These are phyloP conservation scores for Champsocephalus esox DNA, from an alignment of 2,797 vertebrate species.

Conservation along the genomic window DNA sequence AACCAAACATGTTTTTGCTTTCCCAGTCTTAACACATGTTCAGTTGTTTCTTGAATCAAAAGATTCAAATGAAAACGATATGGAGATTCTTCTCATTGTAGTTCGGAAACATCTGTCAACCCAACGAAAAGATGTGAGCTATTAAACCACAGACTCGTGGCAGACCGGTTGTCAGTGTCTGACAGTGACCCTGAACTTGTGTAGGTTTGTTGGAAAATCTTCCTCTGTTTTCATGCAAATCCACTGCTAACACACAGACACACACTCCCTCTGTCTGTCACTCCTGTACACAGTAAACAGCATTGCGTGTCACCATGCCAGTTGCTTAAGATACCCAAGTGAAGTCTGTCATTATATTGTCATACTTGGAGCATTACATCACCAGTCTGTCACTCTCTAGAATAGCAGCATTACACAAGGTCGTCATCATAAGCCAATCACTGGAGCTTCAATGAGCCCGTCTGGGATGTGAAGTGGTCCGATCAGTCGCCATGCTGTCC, in stretches of 20 bases:
- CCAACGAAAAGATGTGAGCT: conserved; percentile 7
- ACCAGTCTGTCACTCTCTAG: conserved; percentile 50
- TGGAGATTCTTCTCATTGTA: neutral
- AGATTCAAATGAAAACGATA: conserved; percentile 16
- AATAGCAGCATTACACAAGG: conserved; percentile 56
- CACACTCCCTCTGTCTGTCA: neutral
- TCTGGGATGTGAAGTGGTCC: conserved; percentile 62
- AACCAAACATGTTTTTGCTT: conserved; percentile 9
- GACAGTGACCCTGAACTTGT: neutral
- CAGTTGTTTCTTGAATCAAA: conserved; percentile 4
- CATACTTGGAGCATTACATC: conserved; percentile 71
- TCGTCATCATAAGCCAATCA: conserved; percentile 57
- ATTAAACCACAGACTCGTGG: neutral
- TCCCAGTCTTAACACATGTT: conserved; percentile 16
- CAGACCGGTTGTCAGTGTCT: neutral
- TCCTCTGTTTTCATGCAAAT: neutral
- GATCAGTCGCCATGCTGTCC: conserved; percentile 36
- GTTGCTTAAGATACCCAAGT: conserved; percentile 46
- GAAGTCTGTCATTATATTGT: conserved; percentile 69
- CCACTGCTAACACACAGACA: neutral
- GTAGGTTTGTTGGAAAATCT: neutral
- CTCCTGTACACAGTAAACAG: conserved; percentile 7
- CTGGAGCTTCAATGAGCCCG: conserved; percentile 38
- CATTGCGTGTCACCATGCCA: conserved; percentile 44
- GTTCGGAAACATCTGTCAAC: conserved; percentile 14